A percentile compares a stretch with the other conserved stretches of the same genome.
Evolutionary conservation across 1,140 invertebrate species (phyloP).

Genomic region (Cotesia typhae): DNA sequence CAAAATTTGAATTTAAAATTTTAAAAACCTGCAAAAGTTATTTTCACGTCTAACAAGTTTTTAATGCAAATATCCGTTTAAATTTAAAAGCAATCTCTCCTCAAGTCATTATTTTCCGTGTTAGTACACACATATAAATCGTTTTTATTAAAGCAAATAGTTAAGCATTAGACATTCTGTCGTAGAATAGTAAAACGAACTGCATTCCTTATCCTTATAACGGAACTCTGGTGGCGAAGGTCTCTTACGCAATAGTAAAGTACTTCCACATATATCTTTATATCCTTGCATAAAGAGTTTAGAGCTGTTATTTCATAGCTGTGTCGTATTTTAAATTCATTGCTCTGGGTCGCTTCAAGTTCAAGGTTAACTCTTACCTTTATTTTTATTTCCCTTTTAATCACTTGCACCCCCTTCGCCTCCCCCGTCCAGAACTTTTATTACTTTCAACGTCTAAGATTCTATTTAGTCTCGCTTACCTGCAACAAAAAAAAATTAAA

Average conservation of each 20-base stretch:
- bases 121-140: too few relatives aligned
- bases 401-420: background rate
- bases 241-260: slow-evolving; percentile 8
- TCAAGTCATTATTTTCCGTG: too few relatives aligned
- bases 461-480: too few relatives aligned
- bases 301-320: background rate
- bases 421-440: background rate
- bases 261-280: background rate
- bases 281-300: background rate
- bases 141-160: too few relatives aligned
- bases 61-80: too few relatives aligned
- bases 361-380: slow-evolving; percentile 7
- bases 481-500: too few relatives aligned
- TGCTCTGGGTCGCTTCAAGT: slow-evolving; percentile 7
- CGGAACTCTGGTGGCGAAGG: background rate
- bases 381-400: background rate
- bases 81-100: too few relatives aligned
- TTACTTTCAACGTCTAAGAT: background rate
- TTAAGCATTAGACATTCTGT: too few relatives aligned
- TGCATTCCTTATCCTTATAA: background rate
- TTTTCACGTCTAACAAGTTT: too few relatives aligned
- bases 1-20: too few relatives aligned
- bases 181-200: too few relatives aligned
- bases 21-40: too few relatives aligned
- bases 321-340: slow-evolving; percentile 19